Evolutionary conservation across 1,140 invertebrate genomes (phyloP), one percentile per base, ranked within the genome.

Genomic region (Pollicipes pollicipes): DNA sequence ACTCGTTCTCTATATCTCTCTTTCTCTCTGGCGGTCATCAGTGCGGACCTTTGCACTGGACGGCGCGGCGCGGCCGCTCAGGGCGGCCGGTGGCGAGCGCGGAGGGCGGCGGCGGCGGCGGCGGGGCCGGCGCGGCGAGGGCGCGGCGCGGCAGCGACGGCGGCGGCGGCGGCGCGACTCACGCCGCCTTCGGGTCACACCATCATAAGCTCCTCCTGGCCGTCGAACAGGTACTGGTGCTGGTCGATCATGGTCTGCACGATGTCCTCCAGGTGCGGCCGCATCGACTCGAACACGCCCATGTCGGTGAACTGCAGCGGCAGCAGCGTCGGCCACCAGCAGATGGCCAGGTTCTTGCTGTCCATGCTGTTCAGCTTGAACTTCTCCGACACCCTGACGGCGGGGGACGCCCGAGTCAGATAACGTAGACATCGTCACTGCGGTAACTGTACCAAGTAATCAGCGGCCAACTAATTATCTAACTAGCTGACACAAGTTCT

Each of bases 241-340:
- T 97, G 93, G 81, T 96, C 93, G 79, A 97, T 96, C 89, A 97
- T 92, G 45, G 91, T 95, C 83, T 96, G 93, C 66, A 97, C 90
- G 76, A 95, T 90, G 77, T 97, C 93, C 82, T 96, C 92, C 72
- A 96, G 84, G 81, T 94, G 92, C 63, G 92, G 92, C 78, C 93
- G 87, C 84, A 93, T 91, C 77, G 90, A 88, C 80, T 95, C 91
- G 82, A 97, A 95, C 76, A 81, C 78, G 37, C 89, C 88, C 86
- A 97, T 93, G 80, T 95, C 92, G 73, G 87, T 91, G 79, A 98
- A 96, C 79, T 96, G 91, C 76, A 96, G 91, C 71, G 93, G 91
- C 76, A 97, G 85, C 70, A 98, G 83, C 29, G 95, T 98, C 72
- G 95, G 95, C 93, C 95, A 97, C 92, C 93, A 97, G 80, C 94